Base-by-base conservation (phyloP, 1,140 invertebrate species). In the Lasaia peninsularis region DNA sequence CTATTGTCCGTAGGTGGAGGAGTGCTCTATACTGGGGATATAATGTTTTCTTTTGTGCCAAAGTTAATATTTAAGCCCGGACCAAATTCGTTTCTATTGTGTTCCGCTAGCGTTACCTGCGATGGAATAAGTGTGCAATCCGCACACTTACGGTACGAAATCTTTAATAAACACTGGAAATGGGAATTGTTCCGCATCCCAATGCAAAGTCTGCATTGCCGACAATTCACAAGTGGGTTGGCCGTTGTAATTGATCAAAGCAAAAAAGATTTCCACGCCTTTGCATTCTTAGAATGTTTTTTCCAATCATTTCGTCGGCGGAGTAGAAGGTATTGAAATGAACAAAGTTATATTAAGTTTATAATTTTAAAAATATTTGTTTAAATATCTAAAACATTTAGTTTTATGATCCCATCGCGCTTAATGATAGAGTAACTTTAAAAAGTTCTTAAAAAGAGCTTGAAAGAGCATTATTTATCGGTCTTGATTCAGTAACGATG, bases 41-140 rank as follows among this genome's bases (percentile, higher is more conserved):
- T 86, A 86, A 88, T 86, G 83, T 79, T 83, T 73, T 69, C 73
- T 65, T 71, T 88, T 88, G 86, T 88, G 61, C 58, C 68, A 75
- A 83, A 88, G 86, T 86, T 88, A 88, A 88, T 88, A 88, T 86
- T 88, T 85, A 84, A 85, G 81, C 73, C 66, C 75, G 77, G 79
- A 85, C 73, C 72, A 85, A 85, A 77, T 84, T 77, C 75, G 63
- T 65, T 61, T 63, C 75, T 56, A 77, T 88, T 88, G 80, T 85
- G 58, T 37, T 53, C 66, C 67, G 60, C 69, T 69, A 67, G 71
- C 63, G 70, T 79, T 88, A 86, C 86, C 86, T 88, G 83, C 71
- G 34, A 73, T 76, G 71, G 73, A 77, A 78, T 78, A 73, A 72
- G 63, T 58, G 72, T 80, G 75, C 75, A 73, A 73, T 80, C 81